phyloP scores from a whole-genome alignment of 2,888 invertebrate genomes.

The Leucoptera coffeella region DNA sequence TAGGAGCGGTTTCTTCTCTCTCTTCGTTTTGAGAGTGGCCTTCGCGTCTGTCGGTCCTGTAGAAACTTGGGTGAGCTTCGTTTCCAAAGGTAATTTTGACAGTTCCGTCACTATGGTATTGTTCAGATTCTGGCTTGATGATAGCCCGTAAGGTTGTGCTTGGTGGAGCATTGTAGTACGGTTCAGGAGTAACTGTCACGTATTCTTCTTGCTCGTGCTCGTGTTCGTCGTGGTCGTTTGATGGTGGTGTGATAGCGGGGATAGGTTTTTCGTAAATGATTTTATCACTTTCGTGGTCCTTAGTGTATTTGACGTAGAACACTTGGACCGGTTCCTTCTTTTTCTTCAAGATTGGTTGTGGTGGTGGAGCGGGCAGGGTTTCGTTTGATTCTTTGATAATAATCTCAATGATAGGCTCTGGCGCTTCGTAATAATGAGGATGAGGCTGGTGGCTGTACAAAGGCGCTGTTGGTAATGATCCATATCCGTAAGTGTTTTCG shows the following conservation, averaged over 20 bases:
- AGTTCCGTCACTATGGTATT: conserved; percentile 73
- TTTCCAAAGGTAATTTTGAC: conserved; percentile 78
- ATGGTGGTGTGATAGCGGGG: conserved; percentile 68
- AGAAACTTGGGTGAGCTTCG: conserved; percentile 37
- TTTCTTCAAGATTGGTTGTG: conserved; percentile 41
- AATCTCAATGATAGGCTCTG: conserved; percentile 87
- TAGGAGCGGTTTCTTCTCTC: conserved; percentile 59
- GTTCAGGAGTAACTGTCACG: conserved; percentile 48
- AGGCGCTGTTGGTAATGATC: conserved; percentile 35
- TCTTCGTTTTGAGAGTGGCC: conserved; percentile 22
- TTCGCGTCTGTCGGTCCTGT: conserved; percentile 28
- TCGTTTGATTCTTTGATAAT: conserved; percentile 88
- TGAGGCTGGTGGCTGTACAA: conserved; percentile 37
- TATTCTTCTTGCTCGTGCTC: conserved; percentile 47
- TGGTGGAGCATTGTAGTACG: conserved; percentile 47
- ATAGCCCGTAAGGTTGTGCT: conserved; percentile 78
- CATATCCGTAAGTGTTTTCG: conserved; percentile 35
- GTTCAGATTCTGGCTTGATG: conserved; percentile 81
- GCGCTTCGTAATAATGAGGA: conserved; percentile 64
- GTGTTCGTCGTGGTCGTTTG: conserved; percentile 58
- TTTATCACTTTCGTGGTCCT: conserved; percentile 67
- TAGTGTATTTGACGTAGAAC: conserved; percentile 86
- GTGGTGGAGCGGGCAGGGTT: conserved; percentile 61
- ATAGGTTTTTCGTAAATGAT: conserved; percentile 76
- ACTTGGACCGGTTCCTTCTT: conserved; percentile 83